Evolutionary conservation across 2,797 vertebrate species (phyloP), one percentile per base, ranked within the genome.

Genomic region (Sebastes taczanowskii): DNA sequence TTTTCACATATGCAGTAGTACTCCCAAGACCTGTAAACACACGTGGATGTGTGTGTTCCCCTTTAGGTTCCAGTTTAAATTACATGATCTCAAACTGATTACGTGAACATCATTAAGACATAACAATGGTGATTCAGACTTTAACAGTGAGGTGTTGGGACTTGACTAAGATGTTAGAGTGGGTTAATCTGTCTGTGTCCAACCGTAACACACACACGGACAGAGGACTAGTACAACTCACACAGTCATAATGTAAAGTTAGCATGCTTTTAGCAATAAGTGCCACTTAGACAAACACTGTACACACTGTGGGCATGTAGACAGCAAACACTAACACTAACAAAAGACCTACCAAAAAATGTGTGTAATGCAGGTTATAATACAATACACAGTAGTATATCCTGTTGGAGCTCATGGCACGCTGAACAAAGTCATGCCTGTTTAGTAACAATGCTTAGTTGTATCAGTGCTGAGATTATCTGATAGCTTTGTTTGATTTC

Each of bases 251-350:
- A 55, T 73, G 49, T 77, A 77, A 68, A 74, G 42, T 60, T 34
- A 52, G 58, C 8, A 22, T 20, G 29, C 30, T n/a, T 69, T 34
- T 27, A 38, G 13, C 23, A 25, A 46, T 27, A 60, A 65, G 22
- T 34, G 25, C 30, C 25, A 23, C 46, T 35, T 30, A 11, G 42
- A 75, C 30, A 46, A 64, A 86, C 88, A 90, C 83, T 88, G 83
- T 89, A 86, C 64, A 88, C 69, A 83, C 66, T 72, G 68, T 77
- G 56, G 67, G 52, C 79, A 81, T 34, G 65, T 30, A 72, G 29
- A 76, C 77, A 85, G 62, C 25, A 81, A 71, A 80, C 46, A 16
- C 66, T 14, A 92, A 92, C 92, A 94, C 89, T 91, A 94, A 91
- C 42, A 81, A 46, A 80, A 81, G 73, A 74, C 60, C 85, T 70